Conservation (phyloP, 2,888 invertebrate species). For the Zygaena filipendulae region DNA sequence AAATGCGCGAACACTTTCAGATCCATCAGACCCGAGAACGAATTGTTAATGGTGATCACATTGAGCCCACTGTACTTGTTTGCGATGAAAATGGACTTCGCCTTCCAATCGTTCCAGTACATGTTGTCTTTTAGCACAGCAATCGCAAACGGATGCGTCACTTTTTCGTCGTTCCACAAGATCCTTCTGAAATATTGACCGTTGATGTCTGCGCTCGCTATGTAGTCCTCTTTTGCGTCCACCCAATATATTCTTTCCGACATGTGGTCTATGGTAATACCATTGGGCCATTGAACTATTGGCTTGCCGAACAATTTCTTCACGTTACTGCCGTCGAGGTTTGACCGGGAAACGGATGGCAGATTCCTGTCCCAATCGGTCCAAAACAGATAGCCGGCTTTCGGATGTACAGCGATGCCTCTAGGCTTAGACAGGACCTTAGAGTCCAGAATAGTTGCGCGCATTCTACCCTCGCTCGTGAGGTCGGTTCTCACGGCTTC, state of each 20-base stretch:
- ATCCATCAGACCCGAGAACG: constrained; percentile 82
- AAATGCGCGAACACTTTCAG: constrained; percentile 82
- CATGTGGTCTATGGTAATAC: constrained; percentile 85
- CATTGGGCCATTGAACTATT: constrained; percentile 86
- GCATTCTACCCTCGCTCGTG: constrained; percentile 72
- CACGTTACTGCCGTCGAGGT: constrained; percentile 80
- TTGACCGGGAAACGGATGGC: constrained; percentile 82
- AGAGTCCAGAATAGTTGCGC: constrained; percentile 78
- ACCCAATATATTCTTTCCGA: constrained; percentile 89
- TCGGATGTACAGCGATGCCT: constrained; percentile 87
- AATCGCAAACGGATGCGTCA: constrained; percentile 87
- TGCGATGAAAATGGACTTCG: constrained; percentile 79
- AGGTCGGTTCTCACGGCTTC: constrained; percentile 80
- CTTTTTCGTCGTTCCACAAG: constrained; percentile 71
- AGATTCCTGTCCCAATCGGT: constrained; percentile 87
- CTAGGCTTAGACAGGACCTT: constrained; percentile 77
- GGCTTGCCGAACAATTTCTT: constrained; percentile 73
- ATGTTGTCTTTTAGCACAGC: constrained; percentile 86
- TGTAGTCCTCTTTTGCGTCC: constrained; percentile 84
- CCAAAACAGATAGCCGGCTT: constrained; percentile 83
- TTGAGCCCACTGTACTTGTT: constrained; percentile 80
- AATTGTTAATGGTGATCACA: constrained; percentile 68
- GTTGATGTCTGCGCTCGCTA: constrained; percentile 79
- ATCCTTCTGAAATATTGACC: constrained; percentile 76
- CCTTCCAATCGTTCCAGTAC: constrained; percentile 93